Percentiles rank a stretch among this genome's conserved stretches.
Conservation (phyloP, 2,797 vertebrate genomes). For the Pteronotus mesoamericanus region DNA sequence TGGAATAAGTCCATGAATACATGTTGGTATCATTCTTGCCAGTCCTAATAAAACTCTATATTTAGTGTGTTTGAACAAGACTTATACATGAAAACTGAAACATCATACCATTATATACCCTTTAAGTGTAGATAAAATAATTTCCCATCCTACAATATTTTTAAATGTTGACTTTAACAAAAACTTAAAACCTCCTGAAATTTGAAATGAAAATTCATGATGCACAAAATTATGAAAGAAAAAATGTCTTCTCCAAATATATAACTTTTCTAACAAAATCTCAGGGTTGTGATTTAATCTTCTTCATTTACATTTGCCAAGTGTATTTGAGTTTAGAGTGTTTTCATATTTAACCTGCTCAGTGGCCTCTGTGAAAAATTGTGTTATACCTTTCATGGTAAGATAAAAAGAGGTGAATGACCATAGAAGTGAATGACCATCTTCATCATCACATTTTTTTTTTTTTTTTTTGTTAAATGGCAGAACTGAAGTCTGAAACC, state of each 20-base stretch:
- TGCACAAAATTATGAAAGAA: constrained; percentile 70
- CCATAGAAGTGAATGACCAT: neutral
- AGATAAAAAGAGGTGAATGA: neutral
- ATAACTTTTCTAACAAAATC: constrained; percentile 59
- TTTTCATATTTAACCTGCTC: constrained; percentile 14
- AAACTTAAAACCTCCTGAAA: constrained; percentile 65
- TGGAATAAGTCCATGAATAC: constrained; percentile 70
- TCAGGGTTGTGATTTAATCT: constrained; percentile 60
- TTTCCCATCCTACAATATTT: constrained; percentile 74
- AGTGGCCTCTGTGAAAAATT: neutral
- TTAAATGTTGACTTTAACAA: constrained; percentile 75
- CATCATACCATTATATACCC: constrained; percentile 67
- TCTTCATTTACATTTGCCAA: constrained; percentile 58
- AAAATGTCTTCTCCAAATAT: constrained; percentile 68
- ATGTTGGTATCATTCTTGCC: constrained; percentile 67
- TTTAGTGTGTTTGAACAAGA: constrained; percentile 69
- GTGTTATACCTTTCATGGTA: neutral
- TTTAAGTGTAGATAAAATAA: constrained; percentile 74
- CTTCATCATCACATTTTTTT: neutral
- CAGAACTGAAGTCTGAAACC: neutral
- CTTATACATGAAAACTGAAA: constrained; percentile 70
- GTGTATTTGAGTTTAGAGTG: constrained; percentile 42
- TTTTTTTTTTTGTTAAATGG: too few species aligned
- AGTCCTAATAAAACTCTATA: constrained; percentile 75
- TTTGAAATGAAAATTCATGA: constrained; percentile 76